Evolutionary conservation across 2,888 invertebrate species (phyloP).

Genomic region (Lepidochitona cinerea): DNA sequence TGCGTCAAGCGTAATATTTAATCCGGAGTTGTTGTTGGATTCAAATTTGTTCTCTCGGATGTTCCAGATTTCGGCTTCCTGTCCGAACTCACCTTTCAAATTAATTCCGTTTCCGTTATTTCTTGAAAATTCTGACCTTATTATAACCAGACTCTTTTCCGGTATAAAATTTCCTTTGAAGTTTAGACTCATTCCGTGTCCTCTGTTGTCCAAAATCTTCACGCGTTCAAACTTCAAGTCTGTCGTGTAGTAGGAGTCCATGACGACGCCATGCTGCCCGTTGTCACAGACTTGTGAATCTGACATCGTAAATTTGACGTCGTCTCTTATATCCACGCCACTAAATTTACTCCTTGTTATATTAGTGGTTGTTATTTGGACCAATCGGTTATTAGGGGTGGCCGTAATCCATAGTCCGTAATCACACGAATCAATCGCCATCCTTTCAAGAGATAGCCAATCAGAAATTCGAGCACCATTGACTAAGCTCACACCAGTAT

Average conservation of each 20-base stretch:
- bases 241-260: neutral
- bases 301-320: neutral
- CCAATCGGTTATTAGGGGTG: neutral
- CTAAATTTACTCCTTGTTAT: neutral
- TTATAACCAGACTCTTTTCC: neutral
- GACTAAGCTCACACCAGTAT: neutral
- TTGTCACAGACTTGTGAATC: neutral
- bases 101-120: neutral
- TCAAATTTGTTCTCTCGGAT: neutral
- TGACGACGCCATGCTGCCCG: neutral
- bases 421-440: neutral
- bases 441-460: neutral
- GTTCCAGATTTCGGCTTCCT: neutral
- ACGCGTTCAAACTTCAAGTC: neutral
- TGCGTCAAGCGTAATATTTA: neutral
- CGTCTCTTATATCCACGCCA: neutral
- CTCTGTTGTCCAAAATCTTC: neutral
- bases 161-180: neutral
- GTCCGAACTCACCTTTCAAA: neutral
- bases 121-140: neutral
- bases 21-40: neutral
- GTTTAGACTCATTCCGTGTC: neutral
- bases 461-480: neutral
- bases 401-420: neutral
- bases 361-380: neutral